Base-by-base conservation (phyloP, 2,797 vertebrate genomes). In the Strix occidentalis region DNA sequence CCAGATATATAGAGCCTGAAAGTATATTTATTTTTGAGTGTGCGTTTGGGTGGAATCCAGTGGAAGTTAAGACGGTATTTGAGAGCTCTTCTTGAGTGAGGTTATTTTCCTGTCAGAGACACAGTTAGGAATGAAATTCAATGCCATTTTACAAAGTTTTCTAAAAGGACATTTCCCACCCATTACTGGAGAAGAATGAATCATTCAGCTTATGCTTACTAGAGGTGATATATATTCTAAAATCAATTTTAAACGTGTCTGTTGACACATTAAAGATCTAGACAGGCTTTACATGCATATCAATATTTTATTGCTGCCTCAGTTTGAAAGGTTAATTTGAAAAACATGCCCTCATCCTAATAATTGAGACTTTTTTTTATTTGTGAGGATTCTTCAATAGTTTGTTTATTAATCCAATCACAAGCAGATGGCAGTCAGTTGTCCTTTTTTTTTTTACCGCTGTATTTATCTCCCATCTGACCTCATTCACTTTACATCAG, bases 291-390 rank as follows among this genome's bases (percentile, higher is more conserved):
- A 66, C 50, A 18, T 53, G 71, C 71, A 64, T 60, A 70, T 82
- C 56, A 25, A 2, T 85, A 31, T 80, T 93, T 83, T 85, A 85
- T 82, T 91, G 28, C 45, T 57, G 57, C 75, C 89, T 84, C 82
- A 80, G 1, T 89, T 94, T 93, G 84, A 75, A 77, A 95, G 71
- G 84, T 91, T 92, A 95, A 96, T 94, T 94, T 93, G 75, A 35
- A 83, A 89, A 96, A 65, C 64, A 68, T 70, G 81, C 29, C 75
- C 72, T 94, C 41, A 46, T 69, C 53, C 57, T 85, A 64, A 71
- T 89, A 87, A 87, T 26, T 61, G 37, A 87, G 89, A 31, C 5
- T 65, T 66, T 53, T 72, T 46, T 46, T 46, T 46, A 56, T 89
- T 94, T 85, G 45, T 2, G 5, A 66, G 71, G 24, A 33, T 54